Evolutionary conservation across 2,888 invertebrate species (phyloP), one percentile per base, ranked within the genome.

Genomic region (Plutella xylostella): DNA sequence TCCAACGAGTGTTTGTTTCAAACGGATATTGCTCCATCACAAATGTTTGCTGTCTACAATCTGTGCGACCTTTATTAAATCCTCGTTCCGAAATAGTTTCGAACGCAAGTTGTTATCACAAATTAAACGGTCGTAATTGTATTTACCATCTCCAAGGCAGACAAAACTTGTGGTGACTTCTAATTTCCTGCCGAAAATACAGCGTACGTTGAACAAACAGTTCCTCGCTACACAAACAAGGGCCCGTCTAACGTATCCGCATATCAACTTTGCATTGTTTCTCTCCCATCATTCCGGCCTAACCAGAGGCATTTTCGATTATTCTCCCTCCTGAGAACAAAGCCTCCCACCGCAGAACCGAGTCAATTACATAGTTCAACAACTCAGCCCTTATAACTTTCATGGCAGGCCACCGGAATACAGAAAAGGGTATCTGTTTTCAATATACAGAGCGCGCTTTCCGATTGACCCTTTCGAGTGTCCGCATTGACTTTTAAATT

Each of bases 301-400:
- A 75, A 80, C 77, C 77, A 73, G 78, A 77, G 78, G 80, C 82
- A 79, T 76, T 82, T 80, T 80, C 79, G 80, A 82, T 80, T 80
- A 82, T 76, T 73, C 72, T 64, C 75, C 75, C 76, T 72, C 60
- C 63, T 61, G 68, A 77, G 80, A 79, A 79, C 83, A 79, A 82
- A 82, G 82, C 77, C 67, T 68, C 72, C 65, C 72, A 78, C 82
- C 82, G 75, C 82, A 79, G 74, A 76, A 71, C 78, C 78, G 68
- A 83, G 83, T 83, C 80, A 82, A 83, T 83, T 83, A 83, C 83
- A 82, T 82, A 83, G 82, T 82, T 83, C 80, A 79, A 80, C 79
- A 83, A 82, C 80, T 82, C 80, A 74, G 79, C 76, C 82, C 80
- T 80, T 79, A 82, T 79, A 82, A 83, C 80, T 82, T 82, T 79